These are phyloP conservation scores for Gnathonemus echidnorhynchus DNA, from an alignment of 2,113 vertebrate species.

Conservation along the genomic window DNA sequence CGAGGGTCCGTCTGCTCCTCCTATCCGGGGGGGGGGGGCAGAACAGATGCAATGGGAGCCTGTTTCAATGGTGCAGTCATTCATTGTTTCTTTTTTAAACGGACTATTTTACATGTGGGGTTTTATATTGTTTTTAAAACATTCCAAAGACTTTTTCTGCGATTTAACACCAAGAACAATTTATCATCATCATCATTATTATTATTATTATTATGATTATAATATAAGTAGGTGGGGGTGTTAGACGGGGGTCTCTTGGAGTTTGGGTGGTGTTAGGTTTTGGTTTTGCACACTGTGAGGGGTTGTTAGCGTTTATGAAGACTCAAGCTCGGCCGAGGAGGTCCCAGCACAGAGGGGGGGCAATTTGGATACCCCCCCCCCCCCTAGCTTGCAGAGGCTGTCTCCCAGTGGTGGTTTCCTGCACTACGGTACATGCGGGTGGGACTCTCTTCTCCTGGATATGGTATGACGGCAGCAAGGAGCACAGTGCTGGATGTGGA, in stretches of 20 bases:
- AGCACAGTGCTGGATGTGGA: neutral
- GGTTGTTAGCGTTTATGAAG: neutral
- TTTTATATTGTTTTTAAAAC: constrained; percentile 45
- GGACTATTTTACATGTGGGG: constrained; percentile 18
- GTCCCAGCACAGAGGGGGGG: neutral
- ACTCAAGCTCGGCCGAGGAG: neutral
- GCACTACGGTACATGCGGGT: neutral
- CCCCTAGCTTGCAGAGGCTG: neutral
- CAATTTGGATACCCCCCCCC: too few species aligned
- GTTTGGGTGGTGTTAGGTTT: neutral
- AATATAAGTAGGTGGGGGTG: neutral
- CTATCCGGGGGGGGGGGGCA: neutral
- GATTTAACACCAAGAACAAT: constrained; percentile 16
- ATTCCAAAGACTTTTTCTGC: constrained; percentile 58
- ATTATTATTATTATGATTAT: neutral
- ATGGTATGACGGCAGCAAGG: neutral
- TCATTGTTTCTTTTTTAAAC: constrained; percentile 39
- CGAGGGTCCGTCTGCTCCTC: neutral
- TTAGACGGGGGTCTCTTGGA: neutral
- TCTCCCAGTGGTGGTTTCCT: neutral
- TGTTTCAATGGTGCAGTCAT: constrained; percentile 42
- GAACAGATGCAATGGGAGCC: neutral
- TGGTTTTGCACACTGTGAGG: neutral
- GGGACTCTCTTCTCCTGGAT: neutral
- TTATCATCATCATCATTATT: neutral